phyloP scores from a whole-genome alignment of 1,140 invertebrate species.

The Hydropsyche tenuis region DNA sequence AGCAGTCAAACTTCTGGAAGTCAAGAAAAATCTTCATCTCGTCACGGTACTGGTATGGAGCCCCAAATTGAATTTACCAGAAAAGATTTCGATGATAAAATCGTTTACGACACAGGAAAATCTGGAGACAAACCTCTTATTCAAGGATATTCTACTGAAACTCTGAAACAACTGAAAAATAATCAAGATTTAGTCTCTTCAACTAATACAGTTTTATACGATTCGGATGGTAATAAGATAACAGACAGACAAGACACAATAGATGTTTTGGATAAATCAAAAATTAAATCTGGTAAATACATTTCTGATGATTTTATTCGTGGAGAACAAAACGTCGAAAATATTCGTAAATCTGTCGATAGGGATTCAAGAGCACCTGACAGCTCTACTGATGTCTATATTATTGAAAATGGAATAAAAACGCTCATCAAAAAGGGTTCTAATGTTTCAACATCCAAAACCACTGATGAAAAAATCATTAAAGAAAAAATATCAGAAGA shows the following conservation, averaged over 20 bases:
- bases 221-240: conserved; percentile 41
- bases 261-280: conserved; percentile 11
- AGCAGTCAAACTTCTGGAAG: conserved; percentile 55
- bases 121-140: conserved; percentile 54
- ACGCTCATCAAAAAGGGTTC: conserved; percentile 35
- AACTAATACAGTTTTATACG: conserved; percentile 43
- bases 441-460: conserved; percentile 26
- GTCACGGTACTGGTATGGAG: conserved; percentile 61
- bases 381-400: conserved; percentile 28
- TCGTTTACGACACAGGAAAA: conserved; percentile 64
- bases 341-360: not conserved
- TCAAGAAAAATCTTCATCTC: conserved; percentile 60
- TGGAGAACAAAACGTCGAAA: conserved; percentile 21
- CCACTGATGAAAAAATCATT: conserved; percentile 10
- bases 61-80: conserved; percentile 63
- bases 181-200: conserved; percentile 44
- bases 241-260: conserved; percentile 18
- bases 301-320: conserved; percentile 40
- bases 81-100: conserved; percentile 62
- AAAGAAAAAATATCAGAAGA: not conserved
- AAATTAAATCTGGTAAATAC: not conserved
- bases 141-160: conserved; percentile 42
- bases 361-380: not conserved
- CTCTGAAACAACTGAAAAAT: conserved; percentile 42
- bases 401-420: conserved; percentile 48